Base-by-base conservation (phyloP, 1,140 invertebrate genomes). In the Orchestia grillus region DNA sequence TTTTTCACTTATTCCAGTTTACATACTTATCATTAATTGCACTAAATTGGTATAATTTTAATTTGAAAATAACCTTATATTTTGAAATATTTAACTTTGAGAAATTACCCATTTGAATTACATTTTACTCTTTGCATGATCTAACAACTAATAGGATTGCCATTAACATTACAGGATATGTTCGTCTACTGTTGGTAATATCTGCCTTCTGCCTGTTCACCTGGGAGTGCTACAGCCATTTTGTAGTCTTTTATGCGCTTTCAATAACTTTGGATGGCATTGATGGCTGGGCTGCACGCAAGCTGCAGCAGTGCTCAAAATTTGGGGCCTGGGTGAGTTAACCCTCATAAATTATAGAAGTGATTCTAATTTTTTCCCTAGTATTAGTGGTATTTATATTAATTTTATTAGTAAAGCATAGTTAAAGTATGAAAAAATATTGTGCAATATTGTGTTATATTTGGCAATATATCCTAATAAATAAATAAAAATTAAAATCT, bases 241-340 rank as follows among this genome's bases (percentile, higher is more conserved):
- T 96, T 95, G 95, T 96, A 23, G 91, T 45, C 96, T 90, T 96
- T 87, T 96, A 96, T 96, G 95, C 95, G 87, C 57, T 95, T 42
- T 96, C 96, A 40, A 96, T 96, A 43, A 90, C 77, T 4, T 87
- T 96, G 53, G 96, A 96, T 96, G 96, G 96, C 44, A 88, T 96
- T 96, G 96, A 96, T 88, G 96, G 96, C 44, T 96, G 95, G 90
- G 96, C 77, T 43, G 96, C 96, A 11, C 96, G 96, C 44, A 96
- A 96, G 47, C 91, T 96, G 57, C 88, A 95, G 11, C 96, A 96
- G 57, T 96, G 96, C 88, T 96, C 96, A 62, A 87, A 96, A 40
- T 96, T 96, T 96, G 96, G 96, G 90, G 96, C 96, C 42, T 96
- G 96, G 96, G 96, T 96, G 62, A 96, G 96, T 77, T 16, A 95